These are phyloP conservation scores for Acanthisitta chloris DNA, from an alignment of 2,113 vertebrate species.

Conservation along the genomic window DNA sequence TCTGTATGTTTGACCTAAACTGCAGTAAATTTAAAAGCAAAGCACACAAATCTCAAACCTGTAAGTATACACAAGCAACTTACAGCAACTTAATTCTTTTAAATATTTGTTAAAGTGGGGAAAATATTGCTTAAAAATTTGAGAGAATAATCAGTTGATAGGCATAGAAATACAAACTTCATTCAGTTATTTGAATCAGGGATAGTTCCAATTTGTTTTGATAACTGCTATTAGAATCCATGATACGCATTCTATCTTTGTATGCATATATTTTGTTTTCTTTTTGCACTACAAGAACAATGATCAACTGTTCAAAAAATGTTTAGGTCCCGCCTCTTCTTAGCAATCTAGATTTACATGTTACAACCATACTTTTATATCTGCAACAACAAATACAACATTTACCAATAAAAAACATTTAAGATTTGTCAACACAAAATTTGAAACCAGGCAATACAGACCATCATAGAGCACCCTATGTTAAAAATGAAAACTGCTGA, in stretches of 20 bases:
- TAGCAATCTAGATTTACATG: slow-evolving; percentile 49
- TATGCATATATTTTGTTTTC: neutral
- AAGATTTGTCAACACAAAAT: slow-evolving; percentile 45
- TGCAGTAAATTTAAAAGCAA: slow-evolving; percentile 18
- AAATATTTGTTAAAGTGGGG: neutral
- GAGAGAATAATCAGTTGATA: neutral
- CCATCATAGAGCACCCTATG: neutral
- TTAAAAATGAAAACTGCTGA: slow-evolving; percentile 20
- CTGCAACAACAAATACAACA: slow-evolving; percentile 39
- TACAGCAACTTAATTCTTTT: neutral
- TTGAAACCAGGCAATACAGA: slow-evolving; percentile 17
- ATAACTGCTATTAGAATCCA: slow-evolving; percentile 9
- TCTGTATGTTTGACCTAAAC: neutral
- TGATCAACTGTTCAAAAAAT: slow-evolving; percentile 42
- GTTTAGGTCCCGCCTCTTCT: slow-evolving; percentile 23
- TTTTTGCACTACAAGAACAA: slow-evolving; percentile 56
- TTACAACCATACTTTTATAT: slow-evolving; percentile 53
- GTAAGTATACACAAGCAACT: neutral
- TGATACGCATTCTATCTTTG: neutral
- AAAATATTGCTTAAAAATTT: neutral
- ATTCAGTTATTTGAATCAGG: neutral
- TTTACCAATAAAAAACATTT: slow-evolving; percentile 52
- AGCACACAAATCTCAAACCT: neutral
- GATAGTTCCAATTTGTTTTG: slow-evolving; percentile 5
- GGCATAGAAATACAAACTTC: neutral